Evolutionary conservation across 2,797 vertebrate species (phyloP).

Genomic region (Luscinia luscinia): DNA sequence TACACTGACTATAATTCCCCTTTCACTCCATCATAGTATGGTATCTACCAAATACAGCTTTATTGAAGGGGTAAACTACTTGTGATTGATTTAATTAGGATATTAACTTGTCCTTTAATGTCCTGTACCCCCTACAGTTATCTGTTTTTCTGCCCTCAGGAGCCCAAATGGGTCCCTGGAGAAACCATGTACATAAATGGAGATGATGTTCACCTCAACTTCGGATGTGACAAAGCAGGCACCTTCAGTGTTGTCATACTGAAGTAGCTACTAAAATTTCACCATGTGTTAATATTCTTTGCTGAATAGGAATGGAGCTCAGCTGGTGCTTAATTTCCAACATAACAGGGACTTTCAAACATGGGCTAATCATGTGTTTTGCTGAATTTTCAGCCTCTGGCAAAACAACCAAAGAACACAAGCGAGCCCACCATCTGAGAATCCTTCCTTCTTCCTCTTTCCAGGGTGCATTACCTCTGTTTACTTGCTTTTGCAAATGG

Average conservation of each 20-base stretch:
- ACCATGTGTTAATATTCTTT: not conserved
- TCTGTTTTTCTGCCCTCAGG: not conserved
- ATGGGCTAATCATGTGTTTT: not conserved
- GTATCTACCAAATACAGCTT: not conserved
- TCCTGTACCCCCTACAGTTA: not conserved
- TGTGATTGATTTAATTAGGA: not conserved
- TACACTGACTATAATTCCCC: not conserved
- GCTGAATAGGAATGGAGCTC: not conserved
- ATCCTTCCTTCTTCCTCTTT: conserved; percentile 31
- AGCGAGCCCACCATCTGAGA: not conserved
- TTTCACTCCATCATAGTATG: not conserved
- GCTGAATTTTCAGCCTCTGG: not conserved
- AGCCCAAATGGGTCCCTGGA: not conserved
- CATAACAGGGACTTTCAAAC: not conserved
- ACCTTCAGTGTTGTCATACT: not conserved
- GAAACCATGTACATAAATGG: not conserved
- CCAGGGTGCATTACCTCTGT: not conserved
- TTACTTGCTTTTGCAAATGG: conserved; percentile 20
- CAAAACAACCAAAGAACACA: conserved; percentile 1
- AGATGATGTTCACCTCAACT: not conserved
- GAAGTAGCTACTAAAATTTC: not conserved
- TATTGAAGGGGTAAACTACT: not conserved
- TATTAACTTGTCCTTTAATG: not conserved
- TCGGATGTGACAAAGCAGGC: not conserved
- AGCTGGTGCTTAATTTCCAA: not conserved